phyloP scores from a whole-genome alignment of 2,888 invertebrate genomes.

The Gasteruption jaculator region DNA sequence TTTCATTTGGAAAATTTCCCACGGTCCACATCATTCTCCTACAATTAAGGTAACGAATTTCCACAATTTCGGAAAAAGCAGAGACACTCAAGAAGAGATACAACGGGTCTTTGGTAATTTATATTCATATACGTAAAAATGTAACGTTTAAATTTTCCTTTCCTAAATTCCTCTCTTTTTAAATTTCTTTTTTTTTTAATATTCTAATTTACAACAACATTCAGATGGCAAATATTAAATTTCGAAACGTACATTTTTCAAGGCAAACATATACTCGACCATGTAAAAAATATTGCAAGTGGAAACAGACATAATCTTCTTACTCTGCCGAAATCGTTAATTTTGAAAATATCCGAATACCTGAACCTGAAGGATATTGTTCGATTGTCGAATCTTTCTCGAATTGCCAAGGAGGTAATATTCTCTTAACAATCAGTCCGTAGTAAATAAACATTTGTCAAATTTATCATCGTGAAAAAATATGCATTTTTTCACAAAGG shows the following conservation, averaged over 20 bases:
- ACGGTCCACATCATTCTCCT: slow-evolving; percentile 39
- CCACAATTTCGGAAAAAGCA: slow-evolving; percentile 30
- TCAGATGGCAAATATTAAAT: no score
- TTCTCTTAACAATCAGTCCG: not conserved
- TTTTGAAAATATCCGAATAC: slow-evolving; percentile 25
- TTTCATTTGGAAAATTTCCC: slow-evolving; percentile 41
- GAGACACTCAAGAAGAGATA: slow-evolving; percentile 35
- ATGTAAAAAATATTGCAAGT: slow-evolving; percentile 22
- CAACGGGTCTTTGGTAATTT: slow-evolving; percentile 36
- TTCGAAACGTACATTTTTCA: not conserved
- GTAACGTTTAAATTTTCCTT: not conserved
- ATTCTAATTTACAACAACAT: not conserved
- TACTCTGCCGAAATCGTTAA: slow-evolving; percentile 27
- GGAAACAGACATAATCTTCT: slow-evolving; percentile 24
- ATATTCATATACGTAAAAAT: not conserved
- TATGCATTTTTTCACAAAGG: no score
- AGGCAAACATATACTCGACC: slow-evolving; percentile 27
- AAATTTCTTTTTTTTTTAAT: not conserved
- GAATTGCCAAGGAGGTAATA: slow-evolving; percentile 26
- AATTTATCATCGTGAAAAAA: no score
- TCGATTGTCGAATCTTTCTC: slow-evolving; percentile 27
- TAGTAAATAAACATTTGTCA: not conserved
- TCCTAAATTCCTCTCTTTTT: not conserved
- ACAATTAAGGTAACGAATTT: slow-evolving; percentile 26
- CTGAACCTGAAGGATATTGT: slow-evolving; percentile 26